phyloP scores from a whole-genome alignment of 2,888 invertebrate species.

The Dilophus febrilis region DNA sequence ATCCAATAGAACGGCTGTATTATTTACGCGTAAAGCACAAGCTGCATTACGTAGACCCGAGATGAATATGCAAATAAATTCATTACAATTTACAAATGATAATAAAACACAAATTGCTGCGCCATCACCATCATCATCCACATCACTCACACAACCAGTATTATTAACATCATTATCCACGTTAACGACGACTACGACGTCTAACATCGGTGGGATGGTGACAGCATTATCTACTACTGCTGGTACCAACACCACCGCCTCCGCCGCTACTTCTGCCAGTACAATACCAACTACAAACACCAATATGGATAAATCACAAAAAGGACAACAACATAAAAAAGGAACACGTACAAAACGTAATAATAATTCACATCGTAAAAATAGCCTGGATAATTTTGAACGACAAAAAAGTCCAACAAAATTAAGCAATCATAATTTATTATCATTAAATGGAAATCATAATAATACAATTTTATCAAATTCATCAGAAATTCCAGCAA shows the following conservation, averaged over 20 bases:
- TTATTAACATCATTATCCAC: too few species aligned
- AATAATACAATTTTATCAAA: conserved; percentile 12
- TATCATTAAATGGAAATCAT: background rate
- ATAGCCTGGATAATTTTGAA: conserved; percentile 4
- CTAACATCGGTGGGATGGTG: too few species aligned
- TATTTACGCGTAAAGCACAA: conserved; percentile 57
- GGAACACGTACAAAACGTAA: conserved; percentile 21
- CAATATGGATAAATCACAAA: conserved; percentile 22
- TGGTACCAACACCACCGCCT: too few species aligned
- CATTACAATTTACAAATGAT: too few species aligned
- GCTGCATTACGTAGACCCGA: conserved; percentile 32
- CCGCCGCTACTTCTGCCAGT: too few species aligned
- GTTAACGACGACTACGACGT: too few species aligned
- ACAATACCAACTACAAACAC: conserved; percentile 8
- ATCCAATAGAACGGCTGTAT: conserved; percentile 48
- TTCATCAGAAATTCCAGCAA: conserved; percentile 22
- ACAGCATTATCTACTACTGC: too few species aligned
- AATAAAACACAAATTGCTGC: background rate
- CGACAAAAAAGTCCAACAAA: conserved; percentile 8
- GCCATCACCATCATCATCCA: background rate
- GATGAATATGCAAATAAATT: conserved; percentile 12
- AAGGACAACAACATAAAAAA: too few species aligned
- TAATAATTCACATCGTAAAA: conserved; percentile 16
- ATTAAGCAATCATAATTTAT: too few species aligned
- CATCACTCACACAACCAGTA: background rate